A percentile compares a stretch with the other conserved stretches of the same genome.
phyloP scores from a whole-genome alignment of 2,888 invertebrate species.

The Smittia aterrima region DNA sequence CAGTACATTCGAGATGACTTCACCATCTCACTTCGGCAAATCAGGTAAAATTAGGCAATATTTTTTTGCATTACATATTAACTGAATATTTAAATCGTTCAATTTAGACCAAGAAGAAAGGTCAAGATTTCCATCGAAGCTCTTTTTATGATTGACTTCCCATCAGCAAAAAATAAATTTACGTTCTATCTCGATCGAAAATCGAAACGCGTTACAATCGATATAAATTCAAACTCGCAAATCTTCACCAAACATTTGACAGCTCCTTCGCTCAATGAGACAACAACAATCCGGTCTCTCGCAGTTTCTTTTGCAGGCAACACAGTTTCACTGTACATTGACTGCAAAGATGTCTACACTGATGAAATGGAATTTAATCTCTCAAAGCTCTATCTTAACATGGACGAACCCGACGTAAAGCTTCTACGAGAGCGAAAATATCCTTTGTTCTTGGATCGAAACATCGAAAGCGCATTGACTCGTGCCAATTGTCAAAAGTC shows the following conservation, averaged over 20 bases:
- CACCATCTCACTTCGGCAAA: conserved; percentile 54
- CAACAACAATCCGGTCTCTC: conserved; percentile 53
- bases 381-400: conserved; percentile 52
- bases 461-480: conserved; percentile 52
- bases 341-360: conserved; percentile 52
- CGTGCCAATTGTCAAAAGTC: conserved; percentile 54
- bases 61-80: neutral
- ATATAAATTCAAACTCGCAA: conserved; percentile 51
- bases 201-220: conserved; percentile 52
- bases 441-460: conserved; percentile 53
- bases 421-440: conserved; percentile 55
- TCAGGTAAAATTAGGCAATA: conserved; percentile 48
- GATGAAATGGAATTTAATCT: conserved; percentile 52
- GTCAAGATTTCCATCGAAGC: conserved; percentile 54
- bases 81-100: neutral
- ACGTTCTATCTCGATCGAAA: conserved; percentile 55
- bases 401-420: conserved; percentile 54
- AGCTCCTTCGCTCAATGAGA: conserved; percentile 53
- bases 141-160: conserved; percentile 54
- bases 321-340: conserved; percentile 50
- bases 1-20: conserved; percentile 54
- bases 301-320: conserved; percentile 52
- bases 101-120: conserved; percentile 52
- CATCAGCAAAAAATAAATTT: conserved; percentile 53
- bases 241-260: conserved; percentile 52